Evolutionary conservation across 1,140 invertebrate genomes (phyloP), one percentile per base, ranked within the genome.

Genomic region (Spodoptera litura): DNA sequence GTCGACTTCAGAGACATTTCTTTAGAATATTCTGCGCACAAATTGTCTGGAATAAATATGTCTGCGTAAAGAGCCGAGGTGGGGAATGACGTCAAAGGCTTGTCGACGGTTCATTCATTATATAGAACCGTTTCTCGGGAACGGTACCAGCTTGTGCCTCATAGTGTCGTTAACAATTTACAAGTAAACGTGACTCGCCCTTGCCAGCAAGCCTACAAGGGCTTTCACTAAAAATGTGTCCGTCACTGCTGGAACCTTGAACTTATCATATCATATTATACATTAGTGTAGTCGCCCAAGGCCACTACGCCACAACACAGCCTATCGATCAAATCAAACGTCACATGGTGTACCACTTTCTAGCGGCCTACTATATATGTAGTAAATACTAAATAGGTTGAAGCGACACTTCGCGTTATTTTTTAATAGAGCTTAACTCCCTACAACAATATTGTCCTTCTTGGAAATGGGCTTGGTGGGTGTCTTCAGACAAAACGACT

Each of bases 291-390:
- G 35, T 59, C 20, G 56, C 56, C 53, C 56, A 74, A 74, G 71
- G 71, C 56, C 35, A 59, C 44, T 51, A 74, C 71, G 71, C 35
- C 38, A 74, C 55, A 61, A 61, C 31, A 25, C 27, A 13, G 35
- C n/a, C 53, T 56, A 74, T 74, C 71, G 71, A 74, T 74, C 55
- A 74, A 74, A 74, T 74, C 71, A 61, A 74, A 59, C 71, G 71
- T 74, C 58, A 74, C 31, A 56, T 51, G 44, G 55, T 38, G 38
- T 64, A 64, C 71, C 68, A 56, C 68, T 59, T 74, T 74, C 38
- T 49, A 74, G 20, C 31, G 38, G 56, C 51, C 20, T 20, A 59
- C 31, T 31, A 5, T 31, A 15, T 51, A 51, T 61, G 56, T 61
- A 9, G 71, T 58, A 74, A 27, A 74, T 61, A 9, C 56, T 58